Conservation (phyloP, 2,797 vertebrate species). For the Labroides dimidiatus region DNA sequence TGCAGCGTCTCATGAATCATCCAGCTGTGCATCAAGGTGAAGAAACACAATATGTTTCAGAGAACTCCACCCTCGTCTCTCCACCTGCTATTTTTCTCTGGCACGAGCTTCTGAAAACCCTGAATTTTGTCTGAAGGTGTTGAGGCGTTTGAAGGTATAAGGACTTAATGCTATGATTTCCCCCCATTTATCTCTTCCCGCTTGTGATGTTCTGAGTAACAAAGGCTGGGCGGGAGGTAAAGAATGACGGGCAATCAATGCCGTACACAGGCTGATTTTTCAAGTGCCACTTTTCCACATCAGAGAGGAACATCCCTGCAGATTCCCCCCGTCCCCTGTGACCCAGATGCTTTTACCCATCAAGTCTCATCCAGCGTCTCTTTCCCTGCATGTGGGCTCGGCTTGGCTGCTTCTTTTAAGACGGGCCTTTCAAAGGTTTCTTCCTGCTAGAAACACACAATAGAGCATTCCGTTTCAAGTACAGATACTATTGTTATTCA, state of each 20-base stretch:
- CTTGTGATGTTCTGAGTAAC: conserved; percentile 41
- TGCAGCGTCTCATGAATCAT: background rate
- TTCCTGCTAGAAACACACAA: conserved; percentile 43
- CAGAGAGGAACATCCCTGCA: conserved; percentile 44
- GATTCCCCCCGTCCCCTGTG: conserved; percentile 24
- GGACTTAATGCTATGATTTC: conserved; percentile 35
- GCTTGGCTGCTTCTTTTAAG: conserved; percentile 23
- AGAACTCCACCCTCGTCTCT: conserved; percentile 3
- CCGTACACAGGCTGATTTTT: conserved; percentile 44
- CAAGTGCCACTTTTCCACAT: conserved; percentile 66
- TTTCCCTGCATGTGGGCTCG: conserved; percentile 19
- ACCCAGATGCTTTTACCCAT: conserved; percentile 51
- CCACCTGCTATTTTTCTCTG: conserved; percentile 16
- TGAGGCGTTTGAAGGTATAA: conserved; percentile 23
- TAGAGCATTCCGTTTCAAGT: conserved; percentile 39
- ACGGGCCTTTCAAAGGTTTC: conserved; percentile 41
- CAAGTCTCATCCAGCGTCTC: conserved; percentile 44
- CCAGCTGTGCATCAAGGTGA: conserved; percentile 1
- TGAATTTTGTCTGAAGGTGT: conserved; percentile 20
- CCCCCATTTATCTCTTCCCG: conserved; percentile 40
- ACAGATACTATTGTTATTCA: conserved; percentile 47
- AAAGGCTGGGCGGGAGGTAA: conserved; percentile 39
- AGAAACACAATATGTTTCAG: background rate
- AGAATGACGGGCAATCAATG: conserved; percentile 59
- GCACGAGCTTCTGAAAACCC: conserved; percentile 3